A percentile compares a stretch with the other conserved stretches of the same genome.
Evolutionary conservation across 2,888 invertebrate species (phyloP).

Genomic region (Argyra leucocephala): DNA sequence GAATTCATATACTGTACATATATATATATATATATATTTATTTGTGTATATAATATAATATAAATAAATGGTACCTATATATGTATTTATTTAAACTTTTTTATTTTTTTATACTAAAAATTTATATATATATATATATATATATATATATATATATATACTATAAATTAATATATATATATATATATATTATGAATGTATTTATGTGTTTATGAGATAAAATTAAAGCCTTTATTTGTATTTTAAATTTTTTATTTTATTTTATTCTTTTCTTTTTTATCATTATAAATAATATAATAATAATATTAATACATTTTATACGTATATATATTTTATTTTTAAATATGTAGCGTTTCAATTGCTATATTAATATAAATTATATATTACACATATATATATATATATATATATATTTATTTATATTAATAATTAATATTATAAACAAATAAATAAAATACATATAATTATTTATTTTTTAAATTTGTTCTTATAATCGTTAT

Average conservation of each 20-base stretch:
- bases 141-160: neutral
- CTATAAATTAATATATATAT: no score
- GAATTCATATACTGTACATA: no score
- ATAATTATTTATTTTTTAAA: no score
- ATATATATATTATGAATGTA: neutral
- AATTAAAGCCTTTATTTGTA: neutral
- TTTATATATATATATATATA: neutral
- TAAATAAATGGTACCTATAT: no score
- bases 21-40: no score
- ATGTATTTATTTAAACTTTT: no score
- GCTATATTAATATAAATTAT: neutral
- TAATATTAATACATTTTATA: neutral
- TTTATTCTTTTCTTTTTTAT: neutral
- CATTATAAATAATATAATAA: neutral
- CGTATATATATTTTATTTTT: neutral
- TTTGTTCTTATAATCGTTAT: no score
- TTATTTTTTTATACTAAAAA: neutral
- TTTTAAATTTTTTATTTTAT: neutral
- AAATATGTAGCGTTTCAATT: neutral
- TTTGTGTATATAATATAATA: no score
- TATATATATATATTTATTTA: no score
- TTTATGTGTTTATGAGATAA: neutral
- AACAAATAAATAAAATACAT: no score
- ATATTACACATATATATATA: no score
- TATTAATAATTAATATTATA: no score